Conservation (phyloP, 1,140 invertebrate genomes). For the Panagrolaimus sp. region DNA sequence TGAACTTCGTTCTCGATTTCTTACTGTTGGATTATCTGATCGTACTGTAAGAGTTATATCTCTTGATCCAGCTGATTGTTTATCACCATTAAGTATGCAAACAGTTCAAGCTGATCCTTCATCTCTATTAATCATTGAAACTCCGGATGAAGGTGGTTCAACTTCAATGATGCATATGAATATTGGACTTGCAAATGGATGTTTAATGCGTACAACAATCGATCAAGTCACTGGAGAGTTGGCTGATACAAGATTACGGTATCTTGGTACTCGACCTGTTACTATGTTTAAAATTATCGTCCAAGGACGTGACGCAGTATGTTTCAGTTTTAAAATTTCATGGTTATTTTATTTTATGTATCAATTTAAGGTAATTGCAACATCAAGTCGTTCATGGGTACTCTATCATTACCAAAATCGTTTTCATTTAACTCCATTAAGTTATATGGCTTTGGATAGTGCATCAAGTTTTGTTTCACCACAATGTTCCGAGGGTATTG, state of each 20-base stretch:
- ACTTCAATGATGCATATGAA: conserved; percentile 79
- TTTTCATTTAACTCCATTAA: conserved; percentile 60
- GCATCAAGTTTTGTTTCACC: conserved; percentile 96
- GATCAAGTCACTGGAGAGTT: conserved; percentile 94
- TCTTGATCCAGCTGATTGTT: conserved; percentile 71
- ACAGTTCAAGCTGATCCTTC: conserved; percentile 90
- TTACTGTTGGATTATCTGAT: conserved; percentile 91
- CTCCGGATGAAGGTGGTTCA: conserved; percentile 64
- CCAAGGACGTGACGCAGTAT: conserved; percentile 80
- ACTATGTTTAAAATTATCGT: conserved; percentile 90
- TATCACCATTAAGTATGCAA: conserved; percentile 72
- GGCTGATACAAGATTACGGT: conserved; percentile 89
- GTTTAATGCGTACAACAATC: conserved; percentile 83
- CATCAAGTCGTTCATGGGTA: conserved; percentile 94
- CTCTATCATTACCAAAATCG: conserved; percentile 96
- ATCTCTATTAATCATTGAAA: conserved; percentile 91
- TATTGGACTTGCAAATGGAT: conserved; percentile 95
- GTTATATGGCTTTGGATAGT: conserved; percentile 72
- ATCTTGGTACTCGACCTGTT: conserved; percentile 86
- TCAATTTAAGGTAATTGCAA: conserved; percentile 72
- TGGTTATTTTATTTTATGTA: no score
- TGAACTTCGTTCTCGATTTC: conserved; percentile 88
- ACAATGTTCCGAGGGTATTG: conserved; percentile 97
- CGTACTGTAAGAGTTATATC: conserved; percentile 96
- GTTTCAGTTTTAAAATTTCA: no score